These are phyloP conservation scores for Clunio marinus DNA, from an alignment of 2,888 invertebrate genomes.

Conservation along the genomic window DNA sequence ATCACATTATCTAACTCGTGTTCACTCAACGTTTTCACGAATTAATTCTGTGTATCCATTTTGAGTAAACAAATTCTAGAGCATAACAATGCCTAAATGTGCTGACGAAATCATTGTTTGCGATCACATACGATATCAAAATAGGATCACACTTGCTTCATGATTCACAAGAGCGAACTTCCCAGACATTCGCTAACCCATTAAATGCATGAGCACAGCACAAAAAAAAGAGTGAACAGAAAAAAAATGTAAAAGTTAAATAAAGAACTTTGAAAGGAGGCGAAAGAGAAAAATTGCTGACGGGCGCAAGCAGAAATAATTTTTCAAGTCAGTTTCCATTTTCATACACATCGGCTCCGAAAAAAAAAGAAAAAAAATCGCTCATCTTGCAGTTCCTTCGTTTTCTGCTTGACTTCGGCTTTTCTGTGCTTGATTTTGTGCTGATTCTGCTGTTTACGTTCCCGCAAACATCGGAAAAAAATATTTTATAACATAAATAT, in stretches of 20 bases:
- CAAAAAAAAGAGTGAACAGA: neutral
- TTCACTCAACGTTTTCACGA: too few relatives aligned
- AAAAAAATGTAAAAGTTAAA: neutral
- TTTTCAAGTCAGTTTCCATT: constrained; percentile 14
- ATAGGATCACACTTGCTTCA: neutral
- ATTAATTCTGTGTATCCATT: too few relatives aligned
- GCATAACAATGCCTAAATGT: neutral
- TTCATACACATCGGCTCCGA: neutral
- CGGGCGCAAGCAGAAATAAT: neutral
- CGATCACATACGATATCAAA: neutral
- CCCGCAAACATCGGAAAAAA: neutral
- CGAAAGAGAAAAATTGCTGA: constrained; percentile 16
- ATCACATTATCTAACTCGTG: too few relatives aligned
- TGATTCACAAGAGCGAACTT: neutral
- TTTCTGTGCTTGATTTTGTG: constrained; percentile 8
- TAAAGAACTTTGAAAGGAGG: neutral
- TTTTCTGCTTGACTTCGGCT: neutral
- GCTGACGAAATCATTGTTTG: neutral
- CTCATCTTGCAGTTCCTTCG: neutral
- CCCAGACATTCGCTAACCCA: constrained; percentile 15
- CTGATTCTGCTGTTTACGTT: constrained; percentile 3
- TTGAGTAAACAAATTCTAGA: too few relatives aligned
- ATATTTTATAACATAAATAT: constrained; percentile 14
- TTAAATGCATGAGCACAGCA: constrained; percentile 9
- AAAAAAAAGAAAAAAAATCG: constrained; percentile 15